Conservation (phyloP, 2,888 invertebrate genomes). For the Papilio protenor region DNA sequence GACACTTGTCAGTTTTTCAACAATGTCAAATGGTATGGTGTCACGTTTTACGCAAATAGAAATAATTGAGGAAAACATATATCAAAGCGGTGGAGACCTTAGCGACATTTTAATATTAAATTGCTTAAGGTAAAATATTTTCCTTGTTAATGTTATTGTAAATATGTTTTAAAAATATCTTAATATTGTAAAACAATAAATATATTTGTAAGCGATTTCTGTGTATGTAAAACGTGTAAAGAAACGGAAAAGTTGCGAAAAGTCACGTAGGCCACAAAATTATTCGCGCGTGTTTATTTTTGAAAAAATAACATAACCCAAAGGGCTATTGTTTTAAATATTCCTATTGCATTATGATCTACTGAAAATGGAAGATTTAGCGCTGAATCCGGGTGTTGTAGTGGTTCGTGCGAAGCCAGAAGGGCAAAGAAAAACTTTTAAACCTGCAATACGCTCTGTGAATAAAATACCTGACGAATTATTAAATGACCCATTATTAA, state of each 20-base stretch:
- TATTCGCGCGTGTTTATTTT: slow-evolving; percentile 71
- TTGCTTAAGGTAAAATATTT: background rate
- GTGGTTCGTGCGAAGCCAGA: slow-evolving; percentile 91
- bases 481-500: slow-evolving; percentile 88
- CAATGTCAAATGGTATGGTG: background rate
- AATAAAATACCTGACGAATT: slow-evolving; percentile 93
- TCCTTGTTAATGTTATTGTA: background rate
- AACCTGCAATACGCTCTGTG: slow-evolving; percentile 87
- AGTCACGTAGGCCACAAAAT: slow-evolving; percentile 78
- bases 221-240: slow-evolving; percentile 29
- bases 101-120: background rate
- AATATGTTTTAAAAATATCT: background rate
- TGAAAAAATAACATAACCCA: slow-evolving; percentile 59
- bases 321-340: slow-evolving; percentile 28
- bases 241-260: slow-evolving; percentile 57
- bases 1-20: background rate
- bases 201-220: background rate
- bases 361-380: slow-evolving; percentile 69
- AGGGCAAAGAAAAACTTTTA: slow-evolving; percentile 90
- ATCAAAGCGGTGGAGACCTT: background rate
- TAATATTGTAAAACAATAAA: background rate
- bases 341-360: slow-evolving; percentile 27
- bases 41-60: slow-evolving; percentile 6
- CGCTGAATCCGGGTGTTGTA: slow-evolving; percentile 76
- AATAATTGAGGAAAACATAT: slow-evolving; percentile 7